phyloP scores from a whole-genome alignment of 2,888 invertebrate species.

The Amphipyra berbera region DNA sequence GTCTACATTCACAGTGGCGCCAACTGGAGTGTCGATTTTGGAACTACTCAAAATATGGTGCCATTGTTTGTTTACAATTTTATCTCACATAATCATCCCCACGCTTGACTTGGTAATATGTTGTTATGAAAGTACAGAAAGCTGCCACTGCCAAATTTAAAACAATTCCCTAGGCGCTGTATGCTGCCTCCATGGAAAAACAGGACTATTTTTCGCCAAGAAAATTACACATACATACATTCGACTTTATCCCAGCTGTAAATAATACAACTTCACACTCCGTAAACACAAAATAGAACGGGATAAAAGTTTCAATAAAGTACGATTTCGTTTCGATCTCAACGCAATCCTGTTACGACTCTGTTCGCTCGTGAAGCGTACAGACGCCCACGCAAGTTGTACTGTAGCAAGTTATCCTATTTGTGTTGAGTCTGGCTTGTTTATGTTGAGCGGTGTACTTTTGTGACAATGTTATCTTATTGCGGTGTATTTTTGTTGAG shows the following conservation, averaged over 20 bases:
- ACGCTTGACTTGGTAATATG: too few species aligned
- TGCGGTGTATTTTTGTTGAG: background rate
- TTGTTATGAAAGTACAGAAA: too few species aligned
- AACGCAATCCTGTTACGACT: constrained; percentile 31
- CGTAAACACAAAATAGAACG: constrained; percentile 54
- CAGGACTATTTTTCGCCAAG: background rate
- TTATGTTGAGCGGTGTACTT: constrained; percentile 26
- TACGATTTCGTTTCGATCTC: constrained; percentile 51
- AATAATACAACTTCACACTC: constrained; percentile 39
- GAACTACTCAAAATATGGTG: too few species aligned
- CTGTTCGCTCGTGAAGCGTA: constrained; percentile 22
- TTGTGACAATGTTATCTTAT: background rate
- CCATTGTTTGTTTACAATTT: too few species aligned
- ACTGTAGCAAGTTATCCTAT: constrained; percentile 36
- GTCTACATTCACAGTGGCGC: too few species aligned
- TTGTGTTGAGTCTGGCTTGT: constrained; percentile 29
- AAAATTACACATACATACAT: constrained; percentile 6
- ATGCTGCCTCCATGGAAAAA: background rate
- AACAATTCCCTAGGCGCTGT: too few species aligned
- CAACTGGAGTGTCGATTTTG: too few species aligned
- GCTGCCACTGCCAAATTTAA: too few species aligned
- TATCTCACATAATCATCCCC: too few species aligned
- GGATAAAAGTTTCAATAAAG: constrained; percentile 58
- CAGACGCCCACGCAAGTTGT: constrained; percentile 36
- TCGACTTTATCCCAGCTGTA: constrained; percentile 13